Base-by-base conservation (phyloP, 2,797 vertebrate genomes). In the Meriones psammophilus region DNA sequence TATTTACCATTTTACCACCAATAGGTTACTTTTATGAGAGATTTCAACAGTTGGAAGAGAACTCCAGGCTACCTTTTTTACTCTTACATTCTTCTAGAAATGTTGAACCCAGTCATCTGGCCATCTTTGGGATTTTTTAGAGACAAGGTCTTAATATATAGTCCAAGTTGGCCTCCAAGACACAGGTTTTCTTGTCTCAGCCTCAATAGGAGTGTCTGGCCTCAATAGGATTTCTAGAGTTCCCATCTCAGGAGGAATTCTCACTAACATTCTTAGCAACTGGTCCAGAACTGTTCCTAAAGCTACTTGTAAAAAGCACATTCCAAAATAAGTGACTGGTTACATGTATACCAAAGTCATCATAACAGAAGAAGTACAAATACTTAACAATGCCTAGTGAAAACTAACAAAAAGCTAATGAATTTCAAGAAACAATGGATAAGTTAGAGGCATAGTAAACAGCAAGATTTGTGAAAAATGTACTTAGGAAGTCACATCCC, bases 11-110 rank as follows among this genome's bases (percentile, higher is more conserved):
- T 76, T 93, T 92, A 86, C 54, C 66, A 58, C 13, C 64, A 76
- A 14, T 18, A 62, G 58, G 93, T 73, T 96, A 78, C 39, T 95
- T 94, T 58, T 86, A 87, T 94, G 33, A 26, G 86, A 92, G 42
- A 33, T 60, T 89, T 94, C n/a, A 80, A 36, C 54, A 91, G 33
- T 79, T 81, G 28, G 6, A 9, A 79, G 66, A 83, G 84, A 94
- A 94, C 74, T 86, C 60, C n/a, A 90, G 26, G n/a, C 46, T 84
- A 36, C 36, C 62, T 68, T 89, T 85, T 73, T 56, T 24, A 60
- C 79, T 88, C 58, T 83, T 69, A 73, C 30, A 93, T 96, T 79
- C 50, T 96, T 83, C 28, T 88, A 80, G 78, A 92, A 9, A 26
- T 69, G 79, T 15, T 92, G 80, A 95, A 58, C 24, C 18, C 76